Conservation (phyloP, 2,888 invertebrate species). For the Cinara cedri region DNA sequence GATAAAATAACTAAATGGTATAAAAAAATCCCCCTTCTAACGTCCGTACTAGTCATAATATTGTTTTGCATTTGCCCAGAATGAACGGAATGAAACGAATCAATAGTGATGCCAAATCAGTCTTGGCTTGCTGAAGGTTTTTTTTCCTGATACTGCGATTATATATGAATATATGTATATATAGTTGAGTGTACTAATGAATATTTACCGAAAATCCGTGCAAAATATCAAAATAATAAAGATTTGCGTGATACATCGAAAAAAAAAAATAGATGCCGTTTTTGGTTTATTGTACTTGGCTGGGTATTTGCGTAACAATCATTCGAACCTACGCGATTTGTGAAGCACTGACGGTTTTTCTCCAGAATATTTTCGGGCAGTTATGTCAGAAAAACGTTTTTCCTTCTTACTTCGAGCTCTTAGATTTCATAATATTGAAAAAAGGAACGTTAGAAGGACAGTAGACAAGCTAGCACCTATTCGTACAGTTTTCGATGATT, state of each 20-base stretch:
- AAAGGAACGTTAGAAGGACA: constrained; percentile 23
- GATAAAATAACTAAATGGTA: constrained; percentile 38
- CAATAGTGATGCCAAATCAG: constrained; percentile 21
- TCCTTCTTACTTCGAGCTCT: constrained; percentile 29
- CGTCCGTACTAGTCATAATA: constrained; percentile 27
- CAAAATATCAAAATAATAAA: constrained; percentile 33
- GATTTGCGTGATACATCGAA: constrained; percentile 29
- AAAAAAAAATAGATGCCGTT: too few relatives aligned
- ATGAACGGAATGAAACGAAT: constrained; percentile 10
- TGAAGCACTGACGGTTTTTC: constrained; percentile 29
- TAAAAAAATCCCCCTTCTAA: constrained; percentile 28
- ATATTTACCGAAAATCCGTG: constrained; percentile 36
- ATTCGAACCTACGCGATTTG: constrained; percentile 24
- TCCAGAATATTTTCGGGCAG: constrained; percentile 3
- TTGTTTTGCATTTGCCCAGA: constrained; percentile 20
- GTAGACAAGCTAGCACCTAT: constrained; percentile 39
- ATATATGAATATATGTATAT: too few relatives aligned
- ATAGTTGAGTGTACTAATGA: constrained; percentile 42
- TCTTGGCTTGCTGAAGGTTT: constrained; percentile 31
- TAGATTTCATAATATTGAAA: constrained; percentile 44
- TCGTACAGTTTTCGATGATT: constrained; percentile 19
- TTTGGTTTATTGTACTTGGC: constrained; percentile 34
- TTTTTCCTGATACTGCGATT: constrained; percentile 39
- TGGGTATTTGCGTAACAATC: constrained; percentile 1
- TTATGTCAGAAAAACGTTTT: constrained; percentile 46